phyloP scores from a whole-genome alignment of 2,113 vertebrate genomes.

The Thinocorus orbignyianus region DNA sequence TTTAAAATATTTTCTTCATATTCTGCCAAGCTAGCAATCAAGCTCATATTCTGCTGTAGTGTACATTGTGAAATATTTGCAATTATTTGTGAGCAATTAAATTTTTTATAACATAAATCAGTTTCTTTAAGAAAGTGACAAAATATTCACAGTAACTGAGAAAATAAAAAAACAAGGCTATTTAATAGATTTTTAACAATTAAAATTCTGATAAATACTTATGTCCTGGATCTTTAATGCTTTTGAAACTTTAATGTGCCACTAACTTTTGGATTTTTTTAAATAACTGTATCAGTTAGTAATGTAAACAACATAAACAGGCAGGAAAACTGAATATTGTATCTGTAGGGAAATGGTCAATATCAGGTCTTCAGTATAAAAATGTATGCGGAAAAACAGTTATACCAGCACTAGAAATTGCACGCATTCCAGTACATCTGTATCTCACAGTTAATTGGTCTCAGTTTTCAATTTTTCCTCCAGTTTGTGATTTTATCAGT shows the following conservation, averaged over 20 bases:
- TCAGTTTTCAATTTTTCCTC: background rate
- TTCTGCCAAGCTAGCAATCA: background rate
- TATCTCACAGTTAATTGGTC: background rate
- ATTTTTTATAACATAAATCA: background rate
- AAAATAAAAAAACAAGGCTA: background rate
- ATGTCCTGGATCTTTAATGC: background rate
- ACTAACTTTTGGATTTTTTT: background rate
- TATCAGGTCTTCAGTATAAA: background rate
- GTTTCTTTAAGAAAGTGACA: background rate
- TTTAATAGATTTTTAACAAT: background rate
- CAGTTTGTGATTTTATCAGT: background rate
- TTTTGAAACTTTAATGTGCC: background rate
- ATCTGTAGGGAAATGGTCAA: no score
- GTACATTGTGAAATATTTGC: background rate
- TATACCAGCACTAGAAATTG: background rate
- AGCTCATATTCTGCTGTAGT: background rate
- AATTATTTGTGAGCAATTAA: background rate
- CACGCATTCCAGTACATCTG: background rate
- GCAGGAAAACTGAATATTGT: background rate
- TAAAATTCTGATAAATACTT: background rate
- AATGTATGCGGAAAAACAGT: rapidly evolving
- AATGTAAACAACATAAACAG: background rate
- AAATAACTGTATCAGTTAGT: background rate
- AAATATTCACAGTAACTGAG: background rate
- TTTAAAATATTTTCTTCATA: background rate